Conservation (phyloP, 2,113 vertebrate species). For the Tetraodon nigroviridis region DNA sequence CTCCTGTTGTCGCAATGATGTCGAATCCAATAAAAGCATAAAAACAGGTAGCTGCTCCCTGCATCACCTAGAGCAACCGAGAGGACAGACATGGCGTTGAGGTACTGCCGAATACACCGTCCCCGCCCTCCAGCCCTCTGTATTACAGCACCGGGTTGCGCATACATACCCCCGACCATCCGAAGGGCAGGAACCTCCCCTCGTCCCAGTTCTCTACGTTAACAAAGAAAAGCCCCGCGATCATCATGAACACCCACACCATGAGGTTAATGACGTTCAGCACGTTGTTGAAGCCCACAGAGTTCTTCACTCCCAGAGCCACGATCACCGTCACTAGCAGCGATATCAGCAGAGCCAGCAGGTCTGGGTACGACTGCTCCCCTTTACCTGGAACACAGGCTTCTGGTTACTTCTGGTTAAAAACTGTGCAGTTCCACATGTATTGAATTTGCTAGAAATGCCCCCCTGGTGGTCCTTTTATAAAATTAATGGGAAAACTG, state of each 20-base stretch:
- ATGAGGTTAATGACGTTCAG: constrained; percentile 92
- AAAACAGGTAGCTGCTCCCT: constrained; percentile 96
- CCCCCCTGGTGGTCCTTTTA: too few species aligned
- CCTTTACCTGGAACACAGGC: constrained; percentile 79
- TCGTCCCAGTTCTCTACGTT: constrained; percentile 91
- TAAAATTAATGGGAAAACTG: too few species aligned
- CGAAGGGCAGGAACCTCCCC: constrained; percentile 88
- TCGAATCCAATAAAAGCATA: constrained; percentile 99
- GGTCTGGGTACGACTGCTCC: constrained; percentile 93
- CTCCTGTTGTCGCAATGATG: constrained; percentile 96
- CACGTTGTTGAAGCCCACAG: constrained; percentile 92
- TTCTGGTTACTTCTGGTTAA: not conserved
- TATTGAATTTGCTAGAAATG: too few species aligned
- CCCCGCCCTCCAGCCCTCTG: too few species aligned
- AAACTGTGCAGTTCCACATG: too few species aligned
- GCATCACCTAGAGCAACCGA: constrained; percentile 82
- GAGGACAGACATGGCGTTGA: not conserved
- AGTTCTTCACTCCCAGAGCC: constrained; percentile 94
- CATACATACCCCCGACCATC: constrained; percentile 93
- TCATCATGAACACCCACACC: constrained; percentile 97
- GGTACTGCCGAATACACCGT: not conserved
- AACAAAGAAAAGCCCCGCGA: constrained; percentile 90
- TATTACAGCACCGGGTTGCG: not conserved
- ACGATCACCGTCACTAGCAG: constrained; percentile 89
- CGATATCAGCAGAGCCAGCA: constrained; percentile 90